These are phyloP conservation scores for Conomelus anceps DNA, from an alignment of 2,888 invertebrate genomes.

Conservation along the genomic window DNA sequence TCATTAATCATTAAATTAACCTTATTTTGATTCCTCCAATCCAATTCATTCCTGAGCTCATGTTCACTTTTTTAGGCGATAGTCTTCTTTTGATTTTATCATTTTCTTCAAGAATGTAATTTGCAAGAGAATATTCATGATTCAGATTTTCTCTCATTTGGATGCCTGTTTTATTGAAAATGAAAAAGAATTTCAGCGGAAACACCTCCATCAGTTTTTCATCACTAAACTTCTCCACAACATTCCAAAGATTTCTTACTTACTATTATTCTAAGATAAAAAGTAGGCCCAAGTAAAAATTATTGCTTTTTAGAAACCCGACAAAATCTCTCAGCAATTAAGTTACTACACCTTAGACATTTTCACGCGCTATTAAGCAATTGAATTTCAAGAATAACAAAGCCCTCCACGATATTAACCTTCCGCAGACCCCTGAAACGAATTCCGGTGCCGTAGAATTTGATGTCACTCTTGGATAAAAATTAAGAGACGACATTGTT, in stretches of 20 bases:
- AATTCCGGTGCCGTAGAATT: not conserved
- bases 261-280: too few relatives aligned
- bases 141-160: too few relatives aligned
- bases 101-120: too few relatives aligned
- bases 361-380: not conserved
- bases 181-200: not conserved
- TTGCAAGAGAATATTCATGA: too few relatives aligned
- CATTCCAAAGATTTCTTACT: too few relatives aligned
- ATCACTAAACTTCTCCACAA: not conserved
- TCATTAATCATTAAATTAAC: too few relatives aligned
- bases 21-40: too few relatives aligned
- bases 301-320: not conserved
- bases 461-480: slow-evolving; percentile 9
- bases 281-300: not conserved
- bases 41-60: not conserved
- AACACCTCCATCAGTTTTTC: not conserved
- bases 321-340: not conserved
- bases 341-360: not conserved
- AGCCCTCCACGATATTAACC: not conserved
- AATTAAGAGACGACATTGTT: slow-evolving; percentile 27
- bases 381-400: not conserved
- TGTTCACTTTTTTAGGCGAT: not conserved
- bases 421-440: not conserved
- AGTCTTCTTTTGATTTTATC: too few relatives aligned
- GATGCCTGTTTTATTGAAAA: too few relatives aligned